Base-by-base conservation (phyloP, 2,113 vertebrate species). In the Engraulis encrasicolus region DNA sequence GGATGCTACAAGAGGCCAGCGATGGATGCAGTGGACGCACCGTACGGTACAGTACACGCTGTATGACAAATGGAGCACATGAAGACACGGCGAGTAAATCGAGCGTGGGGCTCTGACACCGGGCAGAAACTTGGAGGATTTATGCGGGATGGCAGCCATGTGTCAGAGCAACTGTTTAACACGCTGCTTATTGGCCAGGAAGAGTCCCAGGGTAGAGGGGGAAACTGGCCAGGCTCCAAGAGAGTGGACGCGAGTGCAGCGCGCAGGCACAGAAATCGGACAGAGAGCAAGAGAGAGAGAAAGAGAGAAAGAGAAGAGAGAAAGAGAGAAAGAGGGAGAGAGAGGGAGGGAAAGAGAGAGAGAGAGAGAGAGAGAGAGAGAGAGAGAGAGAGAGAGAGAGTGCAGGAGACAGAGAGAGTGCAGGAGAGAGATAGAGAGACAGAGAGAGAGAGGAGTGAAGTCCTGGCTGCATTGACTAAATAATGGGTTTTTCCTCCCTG, bases 141-240 rank as follows among this genome's bases (percentile, higher is more conserved):
- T 74, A 74, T 74, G 66, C 34, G 17, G 66, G 27, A 74, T 74
- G 66, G 27, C 31, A 74, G 66, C 58, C 54, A 11, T 38, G 58
- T 79, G 78, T 40, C 36, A 81, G 40, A 77, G 52, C 31, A 19
- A 27, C 9, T 71, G 6, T 81, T 71, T 71, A 81, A 77, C 78
- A 74, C 27, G 6, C 27, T 74, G 19, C n/a, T 52, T 54, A 20
- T 40, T 77, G 50, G 36, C 5, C 40, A 38, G 74, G 27, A 36
- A 74, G 5, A 6, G 15, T 31, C 31, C 9, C 12, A 34, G 45
- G 66, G 66, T 36, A 31, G 66, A 36, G 27, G 12, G 40, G 12
- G 40, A 45, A 31, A 74, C 66, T 74, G 49, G 66, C 66, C 20
- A 37, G 12, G 19, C 50, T 78, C 84, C 66, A 81, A 36, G 45